A percentile compares a stretch with the other conserved stretches of the same genome.
Evolutionary conservation across 2,797 vertebrate species (phyloP).

Genomic region (Micropoecilia bifurca): DNA sequence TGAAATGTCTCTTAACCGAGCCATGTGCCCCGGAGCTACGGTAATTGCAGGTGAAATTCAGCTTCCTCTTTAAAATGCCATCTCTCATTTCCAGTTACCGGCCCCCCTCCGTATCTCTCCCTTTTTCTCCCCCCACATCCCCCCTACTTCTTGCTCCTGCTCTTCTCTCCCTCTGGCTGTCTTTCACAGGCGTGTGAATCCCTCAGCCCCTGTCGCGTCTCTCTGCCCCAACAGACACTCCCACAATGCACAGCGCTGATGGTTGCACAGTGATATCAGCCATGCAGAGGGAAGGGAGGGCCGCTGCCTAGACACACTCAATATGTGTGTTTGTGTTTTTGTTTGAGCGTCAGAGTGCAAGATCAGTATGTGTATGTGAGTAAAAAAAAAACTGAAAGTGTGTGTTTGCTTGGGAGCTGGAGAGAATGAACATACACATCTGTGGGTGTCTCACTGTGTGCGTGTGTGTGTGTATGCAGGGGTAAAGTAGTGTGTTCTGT

Average conservation of each 20-base stretch:
- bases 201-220: constrained; percentile 80
- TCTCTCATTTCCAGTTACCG: constrained; percentile 86
- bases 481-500: constrained; percentile 35
- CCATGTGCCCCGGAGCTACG: constrained; percentile 83
- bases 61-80: constrained; percentile 87
- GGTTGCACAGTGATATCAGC: constrained; percentile 79
- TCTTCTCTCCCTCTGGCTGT: constrained; percentile 75
- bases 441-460: constrained; percentile 32
- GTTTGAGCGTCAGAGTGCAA: constrained; percentile 38
- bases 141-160: constrained; percentile 32
- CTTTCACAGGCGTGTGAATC: constrained; percentile 81
- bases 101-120: constrained; percentile 74
- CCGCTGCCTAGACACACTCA: constrained; percentile 62
- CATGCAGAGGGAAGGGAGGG: constrained; percentile 73
- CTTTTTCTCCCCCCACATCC: constrained; percentile 54
- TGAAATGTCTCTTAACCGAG: constrained; percentile 85
- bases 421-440: constrained; percentile 46
- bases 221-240: constrained; percentile 79
- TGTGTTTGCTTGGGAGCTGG: constrained; percentile 54
- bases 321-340: constrained; percentile 43
- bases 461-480: constrained; percentile 27
- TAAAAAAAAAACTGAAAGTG: constrained; percentile 21
- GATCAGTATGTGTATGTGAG: constrained; percentile 41
- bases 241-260: constrained; percentile 81
- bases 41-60: constrained; percentile 89